Evolutionary conservation across 2,797 vertebrate species (phyloP).

Genomic region (Amblyopsis hoosieri): DNA sequence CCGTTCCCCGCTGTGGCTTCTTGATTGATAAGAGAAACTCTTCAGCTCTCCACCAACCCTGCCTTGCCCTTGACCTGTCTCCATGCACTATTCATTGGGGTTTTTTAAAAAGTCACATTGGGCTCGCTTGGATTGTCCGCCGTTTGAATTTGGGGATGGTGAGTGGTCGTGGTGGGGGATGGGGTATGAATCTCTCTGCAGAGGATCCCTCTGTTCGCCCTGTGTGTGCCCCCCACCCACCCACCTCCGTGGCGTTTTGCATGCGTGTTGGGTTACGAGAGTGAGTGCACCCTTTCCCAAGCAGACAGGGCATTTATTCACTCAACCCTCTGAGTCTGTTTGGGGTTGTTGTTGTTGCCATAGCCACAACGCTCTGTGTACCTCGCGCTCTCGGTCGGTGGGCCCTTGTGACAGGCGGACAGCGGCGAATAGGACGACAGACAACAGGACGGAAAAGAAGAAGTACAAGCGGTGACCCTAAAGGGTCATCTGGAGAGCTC

Average conservation of each 20-base stretch:
- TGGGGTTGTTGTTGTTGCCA: constrained; percentile 50
- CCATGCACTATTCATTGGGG: constrained; percentile 78
- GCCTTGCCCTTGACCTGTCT: constrained; percentile 77
- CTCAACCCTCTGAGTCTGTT: constrained; percentile 71
- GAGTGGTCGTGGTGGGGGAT: background rate
- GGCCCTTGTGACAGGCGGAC: constrained; percentile 68
- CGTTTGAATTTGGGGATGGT: constrained; percentile 53
- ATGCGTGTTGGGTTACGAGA: constrained; percentile 69
- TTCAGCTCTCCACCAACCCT: constrained; percentile 59
- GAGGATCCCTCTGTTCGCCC: constrained; percentile 51
- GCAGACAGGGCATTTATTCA: constrained; percentile 78
- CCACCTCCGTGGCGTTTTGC: constrained; percentile 74
- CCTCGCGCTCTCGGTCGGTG: constrained; percentile 37
- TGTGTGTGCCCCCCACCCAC: constrained; percentile 39
- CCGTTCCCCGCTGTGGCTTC: constrained; percentile 57
- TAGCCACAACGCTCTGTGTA: constrained; percentile 57
- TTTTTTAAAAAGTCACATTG: constrained; percentile 78
- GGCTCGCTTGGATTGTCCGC: constrained; percentile 73
- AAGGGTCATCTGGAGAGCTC: constrained; percentile 57
- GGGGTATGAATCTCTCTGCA: constrained; percentile 79
- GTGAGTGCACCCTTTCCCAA: constrained; percentile 73
- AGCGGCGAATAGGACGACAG: constrained; percentile 67
- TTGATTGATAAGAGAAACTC: constrained; percentile 81
- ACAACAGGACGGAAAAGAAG: constrained; percentile 51
- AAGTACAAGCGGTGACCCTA: constrained; percentile 61